A percentile compares a stretch with the other conserved stretches of the same genome.
Conservation (phyloP, 1,140 invertebrate genomes). For the Ladona fulva region DNA sequence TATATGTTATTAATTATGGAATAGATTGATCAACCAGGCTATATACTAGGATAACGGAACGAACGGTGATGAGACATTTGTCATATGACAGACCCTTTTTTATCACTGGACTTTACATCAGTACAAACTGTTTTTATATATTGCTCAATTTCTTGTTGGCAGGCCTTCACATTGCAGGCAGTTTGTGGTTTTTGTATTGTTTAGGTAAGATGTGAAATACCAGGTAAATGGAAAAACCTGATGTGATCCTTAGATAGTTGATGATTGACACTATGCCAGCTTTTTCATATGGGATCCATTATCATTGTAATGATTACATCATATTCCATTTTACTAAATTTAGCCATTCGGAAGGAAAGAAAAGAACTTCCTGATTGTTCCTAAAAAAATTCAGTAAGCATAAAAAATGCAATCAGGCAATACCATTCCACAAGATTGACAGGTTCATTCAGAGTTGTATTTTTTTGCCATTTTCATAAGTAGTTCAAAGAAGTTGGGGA, state of each 20-base stretch:
- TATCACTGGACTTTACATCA: constrained; percentile 1
- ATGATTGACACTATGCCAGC: background rate
- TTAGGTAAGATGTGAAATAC: background rate
- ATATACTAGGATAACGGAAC: background rate
- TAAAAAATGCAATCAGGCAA: background rate
- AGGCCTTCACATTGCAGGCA: background rate
- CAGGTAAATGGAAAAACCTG: background rate
- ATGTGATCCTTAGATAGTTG: constrained; percentile 6
- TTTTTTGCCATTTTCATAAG: background rate
- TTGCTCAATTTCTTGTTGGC: constrained; percentile 9
- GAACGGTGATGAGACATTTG: background rate
- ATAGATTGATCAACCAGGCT: too few species aligned
- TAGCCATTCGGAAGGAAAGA: background rate
- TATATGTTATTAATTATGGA: too few species aligned
- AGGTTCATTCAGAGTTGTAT: background rate
- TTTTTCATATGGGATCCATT: background rate
- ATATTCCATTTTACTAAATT: background rate
- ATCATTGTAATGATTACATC: background rate
- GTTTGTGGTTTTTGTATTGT: constrained; percentile 10
- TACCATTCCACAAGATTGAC: background rate
- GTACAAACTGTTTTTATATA: constrained; percentile 10
- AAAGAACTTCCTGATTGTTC: constrained; percentile 6
- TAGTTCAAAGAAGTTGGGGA: background rate
- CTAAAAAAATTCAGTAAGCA: background rate
- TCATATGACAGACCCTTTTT: constrained; percentile 9